Evolutionary conservation across 2,888 invertebrate species (phyloP), one percentile per base, ranked within the genome.

Genomic region (Aphidoletes aphidimyza): DNA sequence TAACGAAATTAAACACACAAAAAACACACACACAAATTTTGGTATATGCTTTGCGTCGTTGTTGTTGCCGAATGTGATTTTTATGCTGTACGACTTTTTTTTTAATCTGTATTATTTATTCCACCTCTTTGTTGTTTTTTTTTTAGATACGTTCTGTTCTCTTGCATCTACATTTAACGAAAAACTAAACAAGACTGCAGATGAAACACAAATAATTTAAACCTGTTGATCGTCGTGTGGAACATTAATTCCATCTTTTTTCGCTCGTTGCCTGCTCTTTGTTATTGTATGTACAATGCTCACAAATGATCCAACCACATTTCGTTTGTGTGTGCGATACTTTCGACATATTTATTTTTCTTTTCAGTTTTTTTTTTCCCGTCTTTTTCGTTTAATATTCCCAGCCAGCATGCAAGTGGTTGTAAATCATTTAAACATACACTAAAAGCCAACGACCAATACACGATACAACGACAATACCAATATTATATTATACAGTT

Each of bases 141-240:
- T 54, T 54, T 26, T 22, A 54, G 54, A 54, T 26, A 54, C 26
- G 26, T 54, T 54, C 54, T 54, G 54, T 54, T 54, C 54, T 69
- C 34, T n/a, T 69, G 69, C 69, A 69, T 69, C 69, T 69, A 69
- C 69, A 69, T 69, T 69, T 69, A 69, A 69, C 69, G 69, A 69
- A 69, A 69, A 69, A 69, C 69, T 69, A 69, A 69, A 26, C 69
- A 69, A 69, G 69, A 69, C 69, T 69, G 69, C 69, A 69, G 69
- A 69, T 69, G 69, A 69, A 69, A 69, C 69, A 69, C 69, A 69
- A 69, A 69, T 69, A 69, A 69, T 69, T 69, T 34, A 69, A 69
- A 69, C 69, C 69, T 69, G 69, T 69, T 69, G 69, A 69, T 69
- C 69, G 69, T 54, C 54, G 54, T 69, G 30, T 69, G 14, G 30